A percentile compares a stretch with the other conserved stretches of the same genome.
phyloP scores from a whole-genome alignment of 23 tunicate species.

The Phallusia fumigata region DNA sequence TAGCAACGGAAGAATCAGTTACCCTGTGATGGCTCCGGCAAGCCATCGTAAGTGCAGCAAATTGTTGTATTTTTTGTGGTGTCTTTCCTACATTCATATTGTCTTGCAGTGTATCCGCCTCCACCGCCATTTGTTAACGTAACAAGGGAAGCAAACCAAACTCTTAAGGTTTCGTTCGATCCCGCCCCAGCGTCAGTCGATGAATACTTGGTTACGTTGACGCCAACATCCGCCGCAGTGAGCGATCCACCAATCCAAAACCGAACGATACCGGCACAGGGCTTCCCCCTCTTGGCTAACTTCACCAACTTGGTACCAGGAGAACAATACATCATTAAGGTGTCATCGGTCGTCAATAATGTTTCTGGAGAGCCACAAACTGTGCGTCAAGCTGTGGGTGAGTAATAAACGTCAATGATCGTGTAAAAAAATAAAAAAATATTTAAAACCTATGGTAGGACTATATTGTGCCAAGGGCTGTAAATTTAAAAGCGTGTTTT shows the following conservation, averaged over 20 bases:
- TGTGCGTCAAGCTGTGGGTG: not conserved
- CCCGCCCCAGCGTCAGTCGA: not conserved
- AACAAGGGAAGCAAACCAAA: not conserved
- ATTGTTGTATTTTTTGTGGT: no score
- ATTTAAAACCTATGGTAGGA: no score
- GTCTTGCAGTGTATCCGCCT: not conserved
- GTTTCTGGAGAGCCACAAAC: not conserved
- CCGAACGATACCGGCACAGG: not conserved
- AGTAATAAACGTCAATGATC: not conserved
- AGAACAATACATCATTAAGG: not conserved
- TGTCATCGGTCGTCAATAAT: not conserved
- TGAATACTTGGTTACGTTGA: not conserved
- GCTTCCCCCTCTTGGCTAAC: not conserved
- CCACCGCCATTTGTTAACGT: conserved; percentile 2
- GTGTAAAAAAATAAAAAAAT: not conserved
- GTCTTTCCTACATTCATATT: not conserved
- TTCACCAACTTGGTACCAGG: conserved; percentile 8
- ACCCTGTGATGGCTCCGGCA: not conserved
- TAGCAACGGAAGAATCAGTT: not conserved
- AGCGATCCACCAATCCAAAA: not conserved
- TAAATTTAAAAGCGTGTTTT: not conserved
- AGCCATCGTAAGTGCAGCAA: conserved; percentile 11
- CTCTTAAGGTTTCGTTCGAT: conserved; percentile 10
- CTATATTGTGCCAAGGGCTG: no score
- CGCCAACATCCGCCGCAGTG: not conserved